Evolutionary conservation across 2,888 invertebrate species (phyloP).

Genomic region (Pachymerium ferrugineum): DNA sequence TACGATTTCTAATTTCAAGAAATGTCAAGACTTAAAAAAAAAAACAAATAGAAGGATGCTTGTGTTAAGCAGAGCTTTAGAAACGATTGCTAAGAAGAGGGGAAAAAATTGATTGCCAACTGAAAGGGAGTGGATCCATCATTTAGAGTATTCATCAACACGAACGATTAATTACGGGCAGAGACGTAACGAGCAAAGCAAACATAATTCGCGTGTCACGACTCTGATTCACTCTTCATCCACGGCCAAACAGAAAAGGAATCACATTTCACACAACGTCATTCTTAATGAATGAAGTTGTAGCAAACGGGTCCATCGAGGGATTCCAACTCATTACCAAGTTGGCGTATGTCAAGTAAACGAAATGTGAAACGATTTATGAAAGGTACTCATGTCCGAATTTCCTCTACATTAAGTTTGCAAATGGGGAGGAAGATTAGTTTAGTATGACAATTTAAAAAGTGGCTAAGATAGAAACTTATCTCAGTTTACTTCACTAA

Average conservation of each 20-base stretch:
- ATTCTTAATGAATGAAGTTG: neutral
- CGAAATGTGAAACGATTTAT: no score
- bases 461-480: no score
- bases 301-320: no score
- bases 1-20: neutral
- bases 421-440: no score
- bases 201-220: constrained; percentile 15
- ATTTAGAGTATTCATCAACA: neutral
- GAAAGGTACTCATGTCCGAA: no score
- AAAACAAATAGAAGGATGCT: neutral
- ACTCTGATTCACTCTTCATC: constrained; percentile 11
- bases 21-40: neutral
- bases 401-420: no score
- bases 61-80: neutral
- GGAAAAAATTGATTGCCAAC: neutral
- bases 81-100: no score
- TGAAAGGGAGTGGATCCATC: neutral
- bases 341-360: no score
- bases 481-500: no score
- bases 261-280: neutral
- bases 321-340: neutral
- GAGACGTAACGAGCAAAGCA: constrained; percentile 12
- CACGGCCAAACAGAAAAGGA: constrained; percentile 11
- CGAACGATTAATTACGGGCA: constrained; percentile 7
- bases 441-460: no score